Evolutionary conservation across 1,140 invertebrate genomes (phyloP), one percentile per base, ranked within the genome.

Genomic region (Coenobita brevimanus): DNA sequence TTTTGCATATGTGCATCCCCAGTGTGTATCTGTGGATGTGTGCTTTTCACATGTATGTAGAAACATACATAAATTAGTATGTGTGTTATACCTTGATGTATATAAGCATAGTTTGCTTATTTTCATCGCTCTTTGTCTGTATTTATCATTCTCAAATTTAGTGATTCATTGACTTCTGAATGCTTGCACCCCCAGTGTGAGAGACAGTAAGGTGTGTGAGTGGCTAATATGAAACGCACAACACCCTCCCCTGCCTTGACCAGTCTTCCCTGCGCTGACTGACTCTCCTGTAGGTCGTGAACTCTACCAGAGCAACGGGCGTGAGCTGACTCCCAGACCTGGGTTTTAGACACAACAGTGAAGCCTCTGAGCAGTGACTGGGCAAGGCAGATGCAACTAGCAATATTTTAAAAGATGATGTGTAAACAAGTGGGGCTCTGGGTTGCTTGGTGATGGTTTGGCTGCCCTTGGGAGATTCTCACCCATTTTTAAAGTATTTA

Each of bases 321-420:
- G 84, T 87, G 84, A 87, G 84, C 84, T 87, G 46, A 87, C 73
- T 76, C 17, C 38, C 81, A 80, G 84, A 87, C 84, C 84, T 87
- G 78, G 57, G 84, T 87, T 64, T 87, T 64, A 50, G 79, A 38
- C 60, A 46, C 69, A 87, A 75, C 62, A 82, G 38, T 75, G 21
- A 73, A 57, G 76, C 84, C 84, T 87, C 84, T 87, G 84, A 87
- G 84, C 84, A 87, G 84, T 87, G 84, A 87, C 84, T 87, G 84
- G 78, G 84, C 84, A 80, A 87, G 69, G 78, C 84, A 87, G 78
- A 50, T 80, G 84, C 84, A 87, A 87, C 84, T 67, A 69, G 84
- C 84, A 79, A 79, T 50, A 50, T 50, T 8, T 8, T 50, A 50
- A 50, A 50, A 50, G 17, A 50, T 50, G 17, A 50, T 50, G 46